Evolutionary conservation across 2,888 invertebrate species (phyloP).

Genomic region (Tortrix viridana): DNA sequence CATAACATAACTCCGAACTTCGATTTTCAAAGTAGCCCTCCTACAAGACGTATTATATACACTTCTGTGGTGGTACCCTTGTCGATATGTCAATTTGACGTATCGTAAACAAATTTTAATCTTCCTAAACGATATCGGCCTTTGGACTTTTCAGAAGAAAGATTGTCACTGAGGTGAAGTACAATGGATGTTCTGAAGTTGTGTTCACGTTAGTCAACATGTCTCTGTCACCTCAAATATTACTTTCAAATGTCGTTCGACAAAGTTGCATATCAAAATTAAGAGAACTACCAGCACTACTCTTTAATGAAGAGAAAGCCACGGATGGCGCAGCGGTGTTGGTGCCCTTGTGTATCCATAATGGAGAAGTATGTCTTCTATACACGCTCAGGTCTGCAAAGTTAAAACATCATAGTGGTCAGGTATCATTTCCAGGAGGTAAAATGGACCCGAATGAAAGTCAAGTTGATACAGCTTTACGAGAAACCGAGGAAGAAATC

Average conservation of each 20-base stretch:
- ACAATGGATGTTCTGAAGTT: conserved; percentile 9
- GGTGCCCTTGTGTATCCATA: conserved; percentile 90
- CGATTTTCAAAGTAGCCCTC: no score
- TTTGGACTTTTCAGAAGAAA: not conserved
- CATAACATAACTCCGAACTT: no score
- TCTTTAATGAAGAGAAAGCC: conserved; percentile 48
- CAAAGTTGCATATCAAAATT: conserved; percentile 84
- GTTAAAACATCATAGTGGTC: conserved; percentile 90
- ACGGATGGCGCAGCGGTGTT: conserved; percentile 89
- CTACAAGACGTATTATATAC: no score
- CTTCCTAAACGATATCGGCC: no score
- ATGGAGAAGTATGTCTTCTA: conserved; percentile 89
- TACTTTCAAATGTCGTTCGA: conserved; percentile 82
- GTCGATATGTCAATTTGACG: no score
- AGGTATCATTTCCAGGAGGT: conserved; percentile 95
- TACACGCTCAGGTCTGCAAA: conserved; percentile 92
- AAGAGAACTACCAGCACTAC: conserved; percentile 81
- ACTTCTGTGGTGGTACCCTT: no score
- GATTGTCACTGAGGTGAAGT: conserved; percentile 5
- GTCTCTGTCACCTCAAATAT: conserved; percentile 62
- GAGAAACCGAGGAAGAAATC: conserved; percentile 96
- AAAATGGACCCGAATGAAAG: conserved; percentile 87
- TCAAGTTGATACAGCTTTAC: conserved; percentile 88
- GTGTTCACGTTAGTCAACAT: conserved; percentile 44
- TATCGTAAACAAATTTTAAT: no score